Base-by-base conservation (phyloP, 1,140 invertebrate species). In the Brachionus rotundiformis region DNA sequence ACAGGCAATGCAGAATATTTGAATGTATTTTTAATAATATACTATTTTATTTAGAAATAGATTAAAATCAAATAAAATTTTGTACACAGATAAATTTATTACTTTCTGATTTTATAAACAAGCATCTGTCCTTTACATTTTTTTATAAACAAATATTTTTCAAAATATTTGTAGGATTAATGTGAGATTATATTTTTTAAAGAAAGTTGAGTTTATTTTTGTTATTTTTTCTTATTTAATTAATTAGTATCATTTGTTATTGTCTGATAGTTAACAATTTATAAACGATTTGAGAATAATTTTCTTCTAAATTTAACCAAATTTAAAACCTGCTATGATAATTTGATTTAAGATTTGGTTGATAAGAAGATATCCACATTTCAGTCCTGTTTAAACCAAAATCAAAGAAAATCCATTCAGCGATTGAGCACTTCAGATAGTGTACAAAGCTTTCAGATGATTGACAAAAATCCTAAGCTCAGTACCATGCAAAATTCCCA, bases 291-390 rank as follows among this genome's bases (percentile, higher is more conserved):
- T 54, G 23, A 19, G 23, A 19, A 54, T 16, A 23, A 54, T 19
- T 19, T 19, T 54, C 16, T 19, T 54, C 8, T 23, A 54, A 54
- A 54, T 54, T 54, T 54, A 54, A 54, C 47, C 23, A 54, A 19
- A 16, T 54, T 54, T 7, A 54, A 54, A 54, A 54, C 47, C 47
- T 54, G 47, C 47, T 8, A 8, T 7, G 23, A 23, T 1, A 54
- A 19, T 23, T 54, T 4, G 23, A 19, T 54, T 54, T 19, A 68
- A 68, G 63, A 68, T 68, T 68, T 68, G n/a, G 31, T 68, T 4
- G 63, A 68, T 16, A 68, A 36, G 31, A 68, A 68, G 36, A 19
- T 68, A 68, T 68, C 63, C 16, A 39, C 63, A 33, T 68, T 68
- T 68, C 63, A 68, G n/a, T 68, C 63, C 0, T 36, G 36, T 33